Evolutionary conservation across 2,113 vertebrate genomes (phyloP).

Genomic region (Atractosteus spatula): DNA sequence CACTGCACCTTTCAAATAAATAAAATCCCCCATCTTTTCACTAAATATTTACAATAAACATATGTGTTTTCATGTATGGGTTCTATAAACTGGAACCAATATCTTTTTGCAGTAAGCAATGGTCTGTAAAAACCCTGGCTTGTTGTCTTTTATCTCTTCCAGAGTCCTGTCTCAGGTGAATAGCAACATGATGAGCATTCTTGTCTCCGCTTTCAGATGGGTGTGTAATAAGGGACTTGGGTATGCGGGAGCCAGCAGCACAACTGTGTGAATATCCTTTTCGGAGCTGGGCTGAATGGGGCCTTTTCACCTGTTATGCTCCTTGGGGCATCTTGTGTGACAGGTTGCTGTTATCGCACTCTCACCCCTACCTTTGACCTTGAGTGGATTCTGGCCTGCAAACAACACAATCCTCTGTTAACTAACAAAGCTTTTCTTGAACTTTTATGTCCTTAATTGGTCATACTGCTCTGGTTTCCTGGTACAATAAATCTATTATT

Average conservation of each 20-base stretch:
- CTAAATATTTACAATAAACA: too few relatives aligned
- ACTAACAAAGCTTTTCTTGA: constrained; percentile 29
- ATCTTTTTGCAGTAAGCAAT: background rate
- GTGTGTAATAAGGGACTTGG: constrained; percentile 26
- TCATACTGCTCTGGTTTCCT: constrained; percentile 8
- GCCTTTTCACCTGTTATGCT: constrained; percentile 73
- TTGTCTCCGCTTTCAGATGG: constrained; percentile 41
- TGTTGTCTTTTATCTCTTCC: background rate
- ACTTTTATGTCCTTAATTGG: constrained; percentile 18
- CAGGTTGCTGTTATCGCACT: constrained; percentile 53
- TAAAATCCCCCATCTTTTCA: too few relatives aligned
- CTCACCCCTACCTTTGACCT: constrained; percentile 68
- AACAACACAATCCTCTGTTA: constrained; percentile 43
- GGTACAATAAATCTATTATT: constrained; percentile 1
- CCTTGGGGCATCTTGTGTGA: constrained; percentile 57
- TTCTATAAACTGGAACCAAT: too few relatives aligned
- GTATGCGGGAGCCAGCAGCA: constrained; percentile 53
- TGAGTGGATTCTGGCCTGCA: constrained; percentile 59
- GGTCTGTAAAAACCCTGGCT: background rate
- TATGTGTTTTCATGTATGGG: too few relatives aligned
- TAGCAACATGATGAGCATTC: constrained; percentile 38
- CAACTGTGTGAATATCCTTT: constrained; percentile 67
- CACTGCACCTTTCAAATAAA: too few relatives aligned
- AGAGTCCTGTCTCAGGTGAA: constrained; percentile 40
- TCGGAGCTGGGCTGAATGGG: constrained; percentile 62